Evolutionary conservation across 2,113 vertebrate genomes (phyloP).

Genomic region (Ceyx cyanopectus): DNA sequence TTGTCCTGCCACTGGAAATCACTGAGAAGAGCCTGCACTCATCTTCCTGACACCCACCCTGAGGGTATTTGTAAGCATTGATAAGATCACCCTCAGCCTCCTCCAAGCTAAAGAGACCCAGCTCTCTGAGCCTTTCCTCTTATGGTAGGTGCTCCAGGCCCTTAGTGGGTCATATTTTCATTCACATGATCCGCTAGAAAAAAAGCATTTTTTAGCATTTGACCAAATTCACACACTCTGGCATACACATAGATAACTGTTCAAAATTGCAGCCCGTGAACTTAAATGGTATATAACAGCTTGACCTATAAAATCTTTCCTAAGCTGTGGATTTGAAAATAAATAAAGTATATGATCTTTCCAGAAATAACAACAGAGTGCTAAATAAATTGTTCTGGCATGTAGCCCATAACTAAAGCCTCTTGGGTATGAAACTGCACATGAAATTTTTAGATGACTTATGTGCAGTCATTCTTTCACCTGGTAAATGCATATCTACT

Average conservation of each 20-base stretch:
- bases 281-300: conserved; percentile 1
- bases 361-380: background rate
- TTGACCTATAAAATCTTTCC: conserved; percentile 40
- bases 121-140: no score
- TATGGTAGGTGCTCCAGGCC: no score
- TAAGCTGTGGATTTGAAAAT: conserved; percentile 15
- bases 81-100: no score
- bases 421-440: background rate
- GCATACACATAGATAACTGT: background rate
- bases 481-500: background rate
- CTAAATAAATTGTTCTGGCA: background rate
- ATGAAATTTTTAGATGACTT: background rate
- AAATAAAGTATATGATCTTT: conserved; percentile 35
- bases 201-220: background rate
- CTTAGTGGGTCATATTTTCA: background rate
- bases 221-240: background rate
- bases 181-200: background rate
- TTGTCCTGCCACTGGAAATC: no score
- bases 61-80: no score
- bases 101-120: no score
- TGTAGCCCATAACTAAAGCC: fast-evolving
- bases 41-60: no score
- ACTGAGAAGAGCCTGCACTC: no score
- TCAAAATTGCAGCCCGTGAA: conserved; percentile 4
- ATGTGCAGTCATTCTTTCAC: background rate